phyloP scores from a whole-genome alignment of 2,888 invertebrate genomes.

The Plebejus argus region DNA sequence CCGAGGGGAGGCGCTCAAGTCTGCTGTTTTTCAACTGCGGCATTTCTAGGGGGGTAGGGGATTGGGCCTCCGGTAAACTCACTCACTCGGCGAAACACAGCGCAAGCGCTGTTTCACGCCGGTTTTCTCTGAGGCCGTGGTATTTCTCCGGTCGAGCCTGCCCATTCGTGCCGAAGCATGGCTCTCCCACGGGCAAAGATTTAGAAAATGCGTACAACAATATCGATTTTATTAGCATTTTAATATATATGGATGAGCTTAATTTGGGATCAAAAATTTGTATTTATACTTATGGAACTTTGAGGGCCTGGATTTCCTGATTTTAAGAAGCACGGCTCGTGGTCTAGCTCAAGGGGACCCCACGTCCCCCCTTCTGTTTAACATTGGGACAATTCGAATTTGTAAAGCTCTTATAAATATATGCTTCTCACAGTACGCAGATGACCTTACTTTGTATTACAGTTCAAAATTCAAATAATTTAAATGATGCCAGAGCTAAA shows the following conservation, averaged over 20 bases:
- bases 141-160: no score
- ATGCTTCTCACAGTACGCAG: no score
- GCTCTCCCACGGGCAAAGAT: no score
- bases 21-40: no score
- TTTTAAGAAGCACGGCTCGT: conserved; percentile 28
- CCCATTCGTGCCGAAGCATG: no score
- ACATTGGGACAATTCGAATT: conserved; percentile 39
- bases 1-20: no score
- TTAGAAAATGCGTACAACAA: conserved; percentile 31
- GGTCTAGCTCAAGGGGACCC: conserved; percentile 46
- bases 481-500: neutral
- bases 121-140: no score
- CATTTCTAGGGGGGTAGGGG: no score
- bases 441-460: conserved; percentile 43
- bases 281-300: conserved; percentile 35
- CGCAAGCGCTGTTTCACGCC: no score
- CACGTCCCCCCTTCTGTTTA: conserved; percentile 44
- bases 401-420: conserved; percentile 32
- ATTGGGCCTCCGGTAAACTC: no score
- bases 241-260: conserved; percentile 34
- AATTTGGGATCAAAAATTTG: conserved; percentile 33
- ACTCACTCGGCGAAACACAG: no score
- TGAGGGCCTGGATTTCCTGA: neutral
- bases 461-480: no score
- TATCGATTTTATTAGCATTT: neutral